Base-by-base conservation (phyloP, 35 echinoderm and acorn worm species). In the Patiria miniata region DNA sequence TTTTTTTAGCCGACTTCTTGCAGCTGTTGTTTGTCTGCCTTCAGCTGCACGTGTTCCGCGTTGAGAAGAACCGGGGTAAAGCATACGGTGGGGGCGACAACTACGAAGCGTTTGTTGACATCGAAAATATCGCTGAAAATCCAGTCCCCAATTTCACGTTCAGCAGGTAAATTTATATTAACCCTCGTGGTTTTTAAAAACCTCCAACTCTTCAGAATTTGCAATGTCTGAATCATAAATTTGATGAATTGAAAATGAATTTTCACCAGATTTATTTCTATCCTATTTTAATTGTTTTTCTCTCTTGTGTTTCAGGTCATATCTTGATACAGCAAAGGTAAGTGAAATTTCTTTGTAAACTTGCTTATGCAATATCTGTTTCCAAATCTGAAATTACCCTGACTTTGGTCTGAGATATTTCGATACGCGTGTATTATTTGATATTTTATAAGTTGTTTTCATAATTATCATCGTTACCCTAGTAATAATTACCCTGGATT, bases 61-160 rank as follows among this genome's bases (percentile, higher is more conserved):
- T 79, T 33, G 96, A 98, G 79, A 92, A 38, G 39, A 79, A 60
- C 22, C 58, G 85, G 1, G 85, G 82, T 10, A 61, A 26, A 7
- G 51, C 78, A n/a, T 28, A 84, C 55, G 79, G 65, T 29, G 96
- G 96, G 23, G 96, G 96, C 17, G 87, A 94, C 85, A 98, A 98
- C 78, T 91, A 98, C 76, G 91, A 93, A 44, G 82, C 76, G 1
- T 85, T 85, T 4, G 86, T 87, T 68, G 92, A 98, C 40, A 92
- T 87, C 0, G 96, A 94, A 51, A 94, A 87, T 21, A 92, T 98
- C 18, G 58, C 81, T 0, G 21, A 77, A 3, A 94, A 94, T 51
- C 96, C 96, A 28, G 96, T 98, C 7, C 96, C 96, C 56, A 98
- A 98, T 42, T 98, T 98, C 51, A 90, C 82, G 37, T 79, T 94